Base-by-base conservation (phyloP, 2,113 vertebrate genomes). In the Girardinichthys multiradiatus region DNA sequence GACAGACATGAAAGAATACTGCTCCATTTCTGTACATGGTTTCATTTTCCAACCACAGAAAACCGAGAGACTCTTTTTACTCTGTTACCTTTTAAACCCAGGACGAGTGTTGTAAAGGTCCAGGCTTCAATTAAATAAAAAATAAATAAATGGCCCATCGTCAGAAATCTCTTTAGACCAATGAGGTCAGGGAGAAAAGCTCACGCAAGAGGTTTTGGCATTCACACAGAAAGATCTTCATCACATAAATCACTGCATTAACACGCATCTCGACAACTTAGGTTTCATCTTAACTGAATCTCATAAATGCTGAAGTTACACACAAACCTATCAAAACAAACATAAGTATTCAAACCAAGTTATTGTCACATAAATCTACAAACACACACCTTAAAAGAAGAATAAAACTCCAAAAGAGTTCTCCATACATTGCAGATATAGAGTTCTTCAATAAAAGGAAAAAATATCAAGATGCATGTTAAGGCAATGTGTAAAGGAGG, bases 1-100 rank as follows among this genome's bases (percentile, higher is more conserved):
- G n/a, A 86, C 70, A 89, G 45, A 88, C 72, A 70, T 85, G 71
- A 86, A 74, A 54, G 72, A 93, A 92, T 84, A 94, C 86, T 88
- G 84, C 79, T 79, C 67, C 59, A 61, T 58, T 39, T 4, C 76
- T 86, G 78, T 84, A 84, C 82, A 87, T 70, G 17, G 58, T 37
- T 74, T 78, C 28, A 31, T 62, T 72, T 72, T 51, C 57, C 35
- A 60, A 63, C 31, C 73, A 39, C 57, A 0, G 0, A 64, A 70
- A 66, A 78, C 35, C 75, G 48, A 37, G 57, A 72, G 42, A 70
- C 45, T 48, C 37, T 19, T 64, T 62, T 64, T 83, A 68, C 74
- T 77, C 59, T 15, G 48, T 80, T 81, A 45, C 35, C 28, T 4
- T 71, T 51, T 63, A 51, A 21, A 57, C 74, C 68, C 62, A 63